Evolutionary conservation across 2,797 vertebrate genomes (phyloP).

Genomic region (Urophycis tenuis): DNA sequence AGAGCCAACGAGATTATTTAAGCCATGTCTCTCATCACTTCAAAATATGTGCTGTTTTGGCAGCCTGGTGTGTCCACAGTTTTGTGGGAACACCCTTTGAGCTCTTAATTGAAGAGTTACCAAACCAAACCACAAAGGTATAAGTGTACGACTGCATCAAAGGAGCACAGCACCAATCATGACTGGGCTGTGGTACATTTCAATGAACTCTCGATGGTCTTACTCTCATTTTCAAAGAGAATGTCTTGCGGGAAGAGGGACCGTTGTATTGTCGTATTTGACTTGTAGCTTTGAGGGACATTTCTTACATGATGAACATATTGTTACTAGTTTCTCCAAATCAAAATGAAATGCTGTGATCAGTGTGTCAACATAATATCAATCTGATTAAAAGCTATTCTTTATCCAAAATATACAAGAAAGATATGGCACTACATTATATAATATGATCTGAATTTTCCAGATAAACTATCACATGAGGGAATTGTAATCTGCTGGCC

Average conservation of each 20-base stretch:
- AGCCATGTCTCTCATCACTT: not conserved
- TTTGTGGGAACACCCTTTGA: not conserved
- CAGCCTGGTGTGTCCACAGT: not conserved
- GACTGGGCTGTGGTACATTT: not conserved
- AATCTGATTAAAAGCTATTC: constrained; percentile 6
- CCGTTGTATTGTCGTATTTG: not conserved
- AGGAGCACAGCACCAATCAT: not conserved
- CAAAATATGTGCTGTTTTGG: not conserved
- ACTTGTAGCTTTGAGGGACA: not conserved
- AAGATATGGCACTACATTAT: constrained; percentile 42
- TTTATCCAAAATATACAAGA: constrained; percentile 2
- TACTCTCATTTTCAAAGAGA: too few species aligned
- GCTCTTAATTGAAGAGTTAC: not conserved
- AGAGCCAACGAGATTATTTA: not conserved
- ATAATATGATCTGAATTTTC: constrained; percentile 13
- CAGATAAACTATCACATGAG: constrained; percentile 27
- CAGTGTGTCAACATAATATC: constrained; percentile 12
- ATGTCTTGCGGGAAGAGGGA: not conserved
- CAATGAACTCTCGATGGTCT: not conserved
- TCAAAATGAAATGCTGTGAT: not conserved
- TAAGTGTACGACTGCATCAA: not conserved
- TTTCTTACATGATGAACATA: not conserved
- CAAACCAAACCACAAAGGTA: not conserved
- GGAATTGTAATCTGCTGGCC: constrained; percentile 44
- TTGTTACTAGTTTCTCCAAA: not conserved